Evolutionary conservation across 2,797 vertebrate species (phyloP), one percentile per base, ranked within the genome.

Genomic region (Cossypha caffra): DNA sequence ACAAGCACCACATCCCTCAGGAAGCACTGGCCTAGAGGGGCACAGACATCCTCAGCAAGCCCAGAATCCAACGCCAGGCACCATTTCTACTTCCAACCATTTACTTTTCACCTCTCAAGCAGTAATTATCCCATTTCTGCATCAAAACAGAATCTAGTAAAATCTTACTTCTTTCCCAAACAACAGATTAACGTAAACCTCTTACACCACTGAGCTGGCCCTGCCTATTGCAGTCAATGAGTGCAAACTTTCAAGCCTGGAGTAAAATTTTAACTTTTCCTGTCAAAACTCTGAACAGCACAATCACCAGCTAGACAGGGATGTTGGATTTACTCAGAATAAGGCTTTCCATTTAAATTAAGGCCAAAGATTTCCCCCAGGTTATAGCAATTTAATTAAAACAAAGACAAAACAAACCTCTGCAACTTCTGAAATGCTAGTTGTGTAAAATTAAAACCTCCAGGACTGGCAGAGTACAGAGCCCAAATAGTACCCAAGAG

Each of bases 381-480:
- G 84, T 95, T 93, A 87, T 14, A 50, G 81, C 67, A 71, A 92
- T 80, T 92, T 93, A 91, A 96, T 96, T 95, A 95, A 94, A 96
- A 76, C 57, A 76, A 93, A 95, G 88, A 51, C 76, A 87, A 93
- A 92, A 43, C 84, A 92, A 95, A 79, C 48, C 83, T 84, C 71
- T 64, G 43, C 78, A 93, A 91, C n/a, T 92, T 84, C 67, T 42
- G 43, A 88, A 92, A 73, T 4, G 20, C 71, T 79, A 6, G 59
- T 17, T 69, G 37, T 67, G 33, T 63, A 91, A 87, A 91, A 93
- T 87, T 57, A 86, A 94, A 95, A 86, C 66, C 42, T 75, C 69
- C 23, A 91, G 55, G 76, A 90, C 67, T 93, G 92, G 75, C 73
- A 77, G 64, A 67, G n/a, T 38, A 76, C n/a, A 50, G 66, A 92